Conservation (phyloP, 1,140 invertebrate species). For the Dufourea novaeangliae region DNA sequence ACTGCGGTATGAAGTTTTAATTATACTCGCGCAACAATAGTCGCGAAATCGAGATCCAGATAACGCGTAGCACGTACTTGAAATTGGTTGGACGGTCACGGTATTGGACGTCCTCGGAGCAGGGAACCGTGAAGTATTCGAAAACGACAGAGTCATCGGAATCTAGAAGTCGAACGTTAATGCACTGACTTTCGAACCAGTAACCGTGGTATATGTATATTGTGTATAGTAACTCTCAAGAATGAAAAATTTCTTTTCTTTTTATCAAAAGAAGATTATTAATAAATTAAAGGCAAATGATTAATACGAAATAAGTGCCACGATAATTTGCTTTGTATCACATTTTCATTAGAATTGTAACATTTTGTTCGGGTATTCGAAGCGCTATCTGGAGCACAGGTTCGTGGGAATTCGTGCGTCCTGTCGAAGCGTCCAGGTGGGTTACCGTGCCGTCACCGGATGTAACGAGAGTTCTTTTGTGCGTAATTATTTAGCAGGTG, state of each 20-base stretch:
- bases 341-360: neutral
- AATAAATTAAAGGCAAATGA: no score
- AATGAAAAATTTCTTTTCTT: no score
- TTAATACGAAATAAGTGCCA: no score
- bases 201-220: no score
- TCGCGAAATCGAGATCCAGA: slow-evolving; percentile 1
- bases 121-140: neutral
- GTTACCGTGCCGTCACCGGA: slow-evolving; percentile 53
- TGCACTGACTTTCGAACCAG: neutral
- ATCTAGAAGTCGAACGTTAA: neutral
- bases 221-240: no score
- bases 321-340: neutral
- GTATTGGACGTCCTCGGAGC: neutral
- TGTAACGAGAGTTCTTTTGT: slow-evolving; percentile 42
- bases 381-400: neutral
- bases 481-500: slow-evolving; percentile 61
- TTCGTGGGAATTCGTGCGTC: slow-evolving; percentile 40
- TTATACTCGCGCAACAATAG: slow-evolving; percentile 4
- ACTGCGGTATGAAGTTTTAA: neutral
- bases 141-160: no score
- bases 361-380: neutral
- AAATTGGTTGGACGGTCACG: neutral
- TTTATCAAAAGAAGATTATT: no score
- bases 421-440: slow-evolving; percentile 44
- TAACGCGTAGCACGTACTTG: neutral